Percentiles rank a stretch among this genome's conserved stretches.
These are phyloP conservation scores for Chionoecetes opilio DNA, from an alignment of 1,140 invertebrate genomes.

Conservation along the genomic window DNA sequence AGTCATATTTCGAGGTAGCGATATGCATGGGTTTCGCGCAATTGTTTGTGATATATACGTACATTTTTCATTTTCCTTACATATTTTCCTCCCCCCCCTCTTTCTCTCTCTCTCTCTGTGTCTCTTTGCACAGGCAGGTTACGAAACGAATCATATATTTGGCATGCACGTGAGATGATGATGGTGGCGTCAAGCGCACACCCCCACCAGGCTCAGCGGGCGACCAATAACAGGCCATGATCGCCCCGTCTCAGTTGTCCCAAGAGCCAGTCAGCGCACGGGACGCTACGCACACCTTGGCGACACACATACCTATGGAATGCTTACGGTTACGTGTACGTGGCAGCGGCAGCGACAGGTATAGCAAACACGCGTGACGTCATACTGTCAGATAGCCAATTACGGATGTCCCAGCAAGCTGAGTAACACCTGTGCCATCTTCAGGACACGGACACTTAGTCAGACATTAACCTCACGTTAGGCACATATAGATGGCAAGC, in stretches of 20 bases:
- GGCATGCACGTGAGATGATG: neutral
- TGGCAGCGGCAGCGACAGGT: no score
- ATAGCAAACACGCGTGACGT: neutral
- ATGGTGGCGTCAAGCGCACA: neutral
- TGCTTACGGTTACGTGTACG: no score
- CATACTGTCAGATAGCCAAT: neutral
- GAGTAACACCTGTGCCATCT: neutral
- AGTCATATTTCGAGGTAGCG: neutral
- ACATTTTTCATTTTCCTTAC: neutral
- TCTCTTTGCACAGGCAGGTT: neutral
- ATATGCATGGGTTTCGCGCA: no score
- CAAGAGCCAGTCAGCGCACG: neutral
- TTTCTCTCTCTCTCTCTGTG: neutral
- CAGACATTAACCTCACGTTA: no score
- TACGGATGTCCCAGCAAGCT: neutral
- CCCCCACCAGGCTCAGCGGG: neutral
- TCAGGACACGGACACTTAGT: neutral
- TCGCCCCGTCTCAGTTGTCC: neutral
- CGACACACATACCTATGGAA: no score
- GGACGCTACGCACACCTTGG: no score
- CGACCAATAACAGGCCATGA: neutral
- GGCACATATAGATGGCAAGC: no score
- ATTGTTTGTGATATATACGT: no score
- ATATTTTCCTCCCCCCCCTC: neutral
- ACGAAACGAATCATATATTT: neutral